Evolutionary conservation across 2,888 invertebrate species (phyloP).

Genomic region (Apamea monoglypha): DNA sequence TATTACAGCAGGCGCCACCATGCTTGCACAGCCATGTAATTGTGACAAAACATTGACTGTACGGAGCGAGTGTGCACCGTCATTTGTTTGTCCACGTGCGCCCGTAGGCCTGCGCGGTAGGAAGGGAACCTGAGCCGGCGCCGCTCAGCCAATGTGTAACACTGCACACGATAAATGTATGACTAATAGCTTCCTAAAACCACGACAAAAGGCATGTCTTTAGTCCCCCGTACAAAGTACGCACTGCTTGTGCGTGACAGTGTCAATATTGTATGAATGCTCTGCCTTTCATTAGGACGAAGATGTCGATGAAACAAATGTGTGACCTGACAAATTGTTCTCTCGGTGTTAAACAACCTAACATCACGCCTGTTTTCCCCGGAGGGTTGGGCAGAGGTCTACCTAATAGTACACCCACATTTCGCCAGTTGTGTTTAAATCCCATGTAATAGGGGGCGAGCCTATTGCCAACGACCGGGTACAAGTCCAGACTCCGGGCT

Average conservation of each 20-base stretch:
- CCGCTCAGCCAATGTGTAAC: conserved; percentile 11
- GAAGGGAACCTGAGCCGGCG: conserved; percentile 7
- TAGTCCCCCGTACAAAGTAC: background rate
- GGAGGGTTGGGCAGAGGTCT: background rate
- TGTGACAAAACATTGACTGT: conserved; percentile 20
- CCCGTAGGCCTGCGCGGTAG: background rate
- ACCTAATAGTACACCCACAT: no score
- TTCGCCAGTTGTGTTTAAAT: no score
- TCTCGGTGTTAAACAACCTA: background rate
- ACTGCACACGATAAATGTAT: background rate
- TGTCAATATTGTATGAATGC: background rate
- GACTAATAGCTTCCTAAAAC: conserved; percentile 15
- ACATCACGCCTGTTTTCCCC: background rate
- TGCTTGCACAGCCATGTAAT: conserved; percentile 18
- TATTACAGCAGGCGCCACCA: conserved; percentile 21
- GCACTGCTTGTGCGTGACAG: background rate
- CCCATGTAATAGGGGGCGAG: no score
- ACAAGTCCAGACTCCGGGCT: no score
- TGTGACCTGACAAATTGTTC: background rate
- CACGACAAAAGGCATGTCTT: background rate
- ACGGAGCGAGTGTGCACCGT: background rate
- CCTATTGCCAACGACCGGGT: no score
- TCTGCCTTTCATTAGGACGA: background rate
- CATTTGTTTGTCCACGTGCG: conserved; percentile 17
- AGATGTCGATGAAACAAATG: background rate